These are phyloP conservation scores for Puffinus mauretanicus DNA, from an alignment of 2,113 vertebrate genomes.

Conservation along the genomic window DNA sequence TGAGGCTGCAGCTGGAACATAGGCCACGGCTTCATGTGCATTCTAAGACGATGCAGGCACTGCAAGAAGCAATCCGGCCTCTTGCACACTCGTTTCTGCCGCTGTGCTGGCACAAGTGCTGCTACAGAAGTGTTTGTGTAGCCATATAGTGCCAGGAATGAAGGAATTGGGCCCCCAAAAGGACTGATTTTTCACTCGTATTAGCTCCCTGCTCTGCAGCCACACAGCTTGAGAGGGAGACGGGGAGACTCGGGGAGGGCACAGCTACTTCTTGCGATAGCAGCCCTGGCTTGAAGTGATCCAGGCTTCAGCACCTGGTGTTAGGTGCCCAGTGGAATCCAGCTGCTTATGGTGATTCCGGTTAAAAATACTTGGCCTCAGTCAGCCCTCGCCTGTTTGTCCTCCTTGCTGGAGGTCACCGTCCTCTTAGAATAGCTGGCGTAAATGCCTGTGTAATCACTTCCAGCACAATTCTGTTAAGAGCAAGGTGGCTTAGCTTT, in stretches of 20 bases:
- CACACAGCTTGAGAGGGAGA: neutral
- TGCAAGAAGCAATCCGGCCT: neutral
- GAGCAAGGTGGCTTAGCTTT: neutral
- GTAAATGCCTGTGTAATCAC: neutral
- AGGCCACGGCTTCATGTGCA: rapidly evolving
- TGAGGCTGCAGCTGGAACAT: neutral
- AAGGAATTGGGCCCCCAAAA: neutral
- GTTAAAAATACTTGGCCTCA: neutral
- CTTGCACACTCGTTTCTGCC: neutral
- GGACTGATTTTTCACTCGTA: neutral
- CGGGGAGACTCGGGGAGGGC: rapidly evolving
- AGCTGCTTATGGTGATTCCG: neutral
- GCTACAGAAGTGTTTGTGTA: neutral
- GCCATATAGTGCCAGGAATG: neutral
- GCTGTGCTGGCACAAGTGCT: neutral
- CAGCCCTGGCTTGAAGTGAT: neutral
- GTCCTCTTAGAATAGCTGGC: neutral
- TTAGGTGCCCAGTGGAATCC: neutral
- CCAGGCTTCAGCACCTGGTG: neutral
- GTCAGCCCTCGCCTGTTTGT: neutral
- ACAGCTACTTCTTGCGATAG: neutral
- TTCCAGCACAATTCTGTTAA: neutral
- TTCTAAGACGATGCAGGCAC: neutral
- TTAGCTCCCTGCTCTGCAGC: neutral
- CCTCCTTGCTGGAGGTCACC: neutral